Percentiles rank a stretch among this genome's conserved stretches.
phyloP scores from a whole-genome alignment of 2,797 vertebrate genomes.

The Xiphorhynchus erythropygius region DNA sequence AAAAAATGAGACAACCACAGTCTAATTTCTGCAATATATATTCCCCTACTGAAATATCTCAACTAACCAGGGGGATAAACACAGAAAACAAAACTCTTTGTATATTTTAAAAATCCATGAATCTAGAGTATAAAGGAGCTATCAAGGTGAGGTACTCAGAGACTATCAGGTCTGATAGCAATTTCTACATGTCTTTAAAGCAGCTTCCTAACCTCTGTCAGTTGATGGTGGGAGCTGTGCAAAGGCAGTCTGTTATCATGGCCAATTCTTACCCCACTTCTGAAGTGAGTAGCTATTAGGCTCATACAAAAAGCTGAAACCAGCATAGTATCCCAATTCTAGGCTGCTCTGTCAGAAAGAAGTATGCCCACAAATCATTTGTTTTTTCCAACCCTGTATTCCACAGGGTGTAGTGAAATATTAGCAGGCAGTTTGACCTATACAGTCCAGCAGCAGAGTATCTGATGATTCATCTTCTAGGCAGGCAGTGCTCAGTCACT shows the following conservation, averaged over 20 bases:
- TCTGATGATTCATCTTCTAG: not conserved
- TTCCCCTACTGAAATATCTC: not conserved
- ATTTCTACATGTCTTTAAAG: conserved; percentile 22
- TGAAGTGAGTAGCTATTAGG: not conserved
- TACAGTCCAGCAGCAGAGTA: not conserved
- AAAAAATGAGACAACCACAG: not conserved
- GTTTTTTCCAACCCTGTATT: not conserved
- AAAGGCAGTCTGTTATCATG: not conserved
- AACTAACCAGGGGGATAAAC: conserved; percentile 24
- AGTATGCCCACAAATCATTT: not conserved
- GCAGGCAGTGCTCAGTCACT: not conserved
- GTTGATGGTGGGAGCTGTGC: not conserved
- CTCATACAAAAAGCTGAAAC: not conserved
- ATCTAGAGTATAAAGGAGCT: conserved; percentile 38
- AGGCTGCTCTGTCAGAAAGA: not conserved
- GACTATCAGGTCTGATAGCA: conserved; percentile 22
- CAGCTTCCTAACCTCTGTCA: conserved; percentile 6
- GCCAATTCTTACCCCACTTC: not conserved
- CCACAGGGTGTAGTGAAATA: not conserved
- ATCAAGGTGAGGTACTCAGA: conserved; percentile 1
- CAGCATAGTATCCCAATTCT: not conserved
- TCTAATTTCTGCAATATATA: not conserved
- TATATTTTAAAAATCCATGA: conserved; percentile 56
- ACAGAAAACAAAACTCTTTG: conserved; percentile 32
- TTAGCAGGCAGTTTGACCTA: not conserved